Base-by-base conservation (phyloP, 1,140 invertebrate genomes). In the Parapsyche elsis region DNA sequence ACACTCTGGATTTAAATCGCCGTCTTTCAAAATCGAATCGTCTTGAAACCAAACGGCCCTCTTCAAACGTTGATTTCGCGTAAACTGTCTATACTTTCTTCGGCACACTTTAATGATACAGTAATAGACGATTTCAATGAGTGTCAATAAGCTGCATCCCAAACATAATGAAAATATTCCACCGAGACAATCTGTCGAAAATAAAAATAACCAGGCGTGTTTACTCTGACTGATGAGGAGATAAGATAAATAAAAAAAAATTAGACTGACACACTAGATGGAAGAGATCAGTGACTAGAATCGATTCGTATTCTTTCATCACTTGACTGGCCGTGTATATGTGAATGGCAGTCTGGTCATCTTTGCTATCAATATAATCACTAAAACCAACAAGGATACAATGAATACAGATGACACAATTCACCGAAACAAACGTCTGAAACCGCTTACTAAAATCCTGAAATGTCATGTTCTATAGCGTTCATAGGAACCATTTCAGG, bases 161-260 rank as follows among this genome's bases (percentile, higher is more conserved):
- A 86, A 77, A 70, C 85, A 86, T 14, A 86, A 70, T 26, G 83
- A 84, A 14, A 84, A 82, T 23, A 86, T 81, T 16, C 85, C 85
- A 16, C 85, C 86, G 16, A 86, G 75, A 0, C 81, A 82, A 5
- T 81, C 85, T 85, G 81, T n/a, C 45, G 30, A 38, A 38, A 38
- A 46, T 53, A 16, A 71, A 19, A 26, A 19, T 71, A 45, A 71
- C 9, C 44, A 30, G 30, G 7, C 30, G 7, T 38, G 30, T 38
- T 38, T 38, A 7, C n/a, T 38, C 7, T 38, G 30, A 38, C 30
- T 7, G 30, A 38, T 38, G 30, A 38, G 1, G 30, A 38, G 30
- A 38, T 38, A 38, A 38, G 2, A 38, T 38, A 38, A 1, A 38
- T 38, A 38, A 7, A 38, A 38, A 19, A 64, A 9, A 64, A 30